Conservation (phyloP, 2,888 invertebrate genomes). For the Rambutsinella grinnellia region DNA sequence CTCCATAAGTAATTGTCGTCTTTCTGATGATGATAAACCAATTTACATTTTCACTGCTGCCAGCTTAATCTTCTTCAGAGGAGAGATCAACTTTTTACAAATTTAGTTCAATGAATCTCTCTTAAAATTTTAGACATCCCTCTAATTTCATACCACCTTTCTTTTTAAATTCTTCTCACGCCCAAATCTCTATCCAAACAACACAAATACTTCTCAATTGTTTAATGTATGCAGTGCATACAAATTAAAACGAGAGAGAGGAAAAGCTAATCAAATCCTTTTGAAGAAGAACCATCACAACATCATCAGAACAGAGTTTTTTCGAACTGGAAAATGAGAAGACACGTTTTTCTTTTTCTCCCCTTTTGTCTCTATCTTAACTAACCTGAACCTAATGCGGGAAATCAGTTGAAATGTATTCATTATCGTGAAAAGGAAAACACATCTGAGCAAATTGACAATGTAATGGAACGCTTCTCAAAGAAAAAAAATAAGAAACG, state of each 20-base stretch:
- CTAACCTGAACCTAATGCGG: background rate
- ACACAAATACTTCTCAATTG: background rate
- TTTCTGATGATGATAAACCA: constrained; percentile 37
- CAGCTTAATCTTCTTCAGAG: background rate
- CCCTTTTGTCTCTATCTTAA: background rate
- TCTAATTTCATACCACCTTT: background rate
- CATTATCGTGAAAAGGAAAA: constrained; percentile 1
- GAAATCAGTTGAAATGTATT: constrained; percentile 24
- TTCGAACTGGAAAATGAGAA: constrained; percentile 27
- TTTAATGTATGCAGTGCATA: constrained; percentile 7
- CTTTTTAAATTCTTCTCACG: constrained; percentile 20
- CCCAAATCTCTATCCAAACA: background rate
- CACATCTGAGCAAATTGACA: background rate
- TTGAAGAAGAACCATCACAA: constrained; percentile 3
- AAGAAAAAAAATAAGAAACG: background rate
- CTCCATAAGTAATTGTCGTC: background rate
- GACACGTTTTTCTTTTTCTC: constrained; percentile 12
- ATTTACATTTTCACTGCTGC: constrained; percentile 43
- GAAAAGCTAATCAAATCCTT: background rate
- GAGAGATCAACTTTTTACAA: background rate
- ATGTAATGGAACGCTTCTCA: constrained; percentile 1
- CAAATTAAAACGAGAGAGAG: constrained; percentile 24
- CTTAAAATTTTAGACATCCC: background rate
- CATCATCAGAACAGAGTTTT: constrained; percentile 3
- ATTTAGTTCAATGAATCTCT: background rate